Conservation (phyloP, 1,140 invertebrate genomes). For the Triops cancriformis region DNA sequence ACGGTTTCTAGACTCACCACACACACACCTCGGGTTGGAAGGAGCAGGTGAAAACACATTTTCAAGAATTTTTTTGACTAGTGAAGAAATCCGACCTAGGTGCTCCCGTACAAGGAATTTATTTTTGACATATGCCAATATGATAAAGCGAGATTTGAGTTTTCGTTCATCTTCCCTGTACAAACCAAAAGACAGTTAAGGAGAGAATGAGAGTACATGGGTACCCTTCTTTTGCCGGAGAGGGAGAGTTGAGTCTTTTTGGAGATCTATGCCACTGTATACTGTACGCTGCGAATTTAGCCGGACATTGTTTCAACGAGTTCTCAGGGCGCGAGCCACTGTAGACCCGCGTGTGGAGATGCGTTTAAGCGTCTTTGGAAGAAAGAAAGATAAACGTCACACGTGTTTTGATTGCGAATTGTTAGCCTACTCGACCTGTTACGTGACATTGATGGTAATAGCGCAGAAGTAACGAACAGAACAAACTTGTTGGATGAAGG, state of each 20-base stretch:
- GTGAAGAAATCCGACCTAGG: neutral
- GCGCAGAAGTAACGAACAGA: neutral
- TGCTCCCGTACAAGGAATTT: neutral
- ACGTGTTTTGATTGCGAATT: neutral
- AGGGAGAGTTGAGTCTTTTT: neutral
- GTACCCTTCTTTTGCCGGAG: neutral
- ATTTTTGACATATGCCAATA: neutral
- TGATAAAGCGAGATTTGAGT: neutral
- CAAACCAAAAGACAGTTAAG: neutral
- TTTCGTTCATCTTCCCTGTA: neutral
- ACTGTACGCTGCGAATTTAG: neutral
- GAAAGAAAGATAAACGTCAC: neutral
- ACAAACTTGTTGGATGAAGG: conserved; percentile 10
- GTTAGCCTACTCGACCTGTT: neutral
- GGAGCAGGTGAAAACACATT: neutral
- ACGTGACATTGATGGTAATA: neutral
- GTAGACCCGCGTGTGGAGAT: neutral
- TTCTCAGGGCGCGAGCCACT: neutral
- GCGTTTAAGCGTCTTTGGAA: neutral
- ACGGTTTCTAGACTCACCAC: neutral
- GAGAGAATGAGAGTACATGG: neutral
- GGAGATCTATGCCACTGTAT: conserved; percentile 2
- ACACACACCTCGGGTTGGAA: neutral
- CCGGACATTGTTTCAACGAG: neutral
- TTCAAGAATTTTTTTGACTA: neutral